These are phyloP conservation scores for Drosophila nigrodunni DNA, from an alignment of 1,140 invertebrate genomes.

Conservation along the genomic window DNA sequence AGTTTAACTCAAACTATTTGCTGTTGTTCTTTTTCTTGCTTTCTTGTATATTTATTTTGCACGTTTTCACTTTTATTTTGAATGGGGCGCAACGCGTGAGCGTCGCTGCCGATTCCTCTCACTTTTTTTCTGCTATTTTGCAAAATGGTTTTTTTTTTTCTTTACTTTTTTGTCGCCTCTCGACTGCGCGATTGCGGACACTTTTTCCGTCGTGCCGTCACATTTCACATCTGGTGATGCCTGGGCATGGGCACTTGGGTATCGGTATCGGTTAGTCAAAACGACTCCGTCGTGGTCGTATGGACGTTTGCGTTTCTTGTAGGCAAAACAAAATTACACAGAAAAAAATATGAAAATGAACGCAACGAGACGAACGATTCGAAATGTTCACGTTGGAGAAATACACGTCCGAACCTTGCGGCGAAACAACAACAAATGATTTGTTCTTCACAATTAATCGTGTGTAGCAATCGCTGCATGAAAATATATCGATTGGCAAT, in stretches of 20 bases:
- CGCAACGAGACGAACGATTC: constrained; percentile 39
- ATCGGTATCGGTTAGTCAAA: constrained; percentile 40
- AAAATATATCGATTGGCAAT: constrained; percentile 4
- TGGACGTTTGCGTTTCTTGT: constrained; percentile 35
- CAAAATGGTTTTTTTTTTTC: constrained; percentile 18
- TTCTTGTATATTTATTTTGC: constrained; percentile 58
- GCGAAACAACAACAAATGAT: constrained; percentile 54
- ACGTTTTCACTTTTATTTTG: constrained; percentile 81
- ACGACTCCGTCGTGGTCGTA: constrained; percentile 36
- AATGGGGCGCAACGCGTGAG: constrained; percentile 47
- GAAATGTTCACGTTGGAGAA: constrained; percentile 18
- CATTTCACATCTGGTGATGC: constrained; percentile 48
- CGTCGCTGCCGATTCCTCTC: constrained; percentile 53
- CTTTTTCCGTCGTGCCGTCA: constrained; percentile 46
- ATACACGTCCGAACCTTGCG: constrained; percentile 45
- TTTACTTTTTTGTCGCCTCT: constrained; percentile 29
- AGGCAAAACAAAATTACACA: constrained; percentile 54
- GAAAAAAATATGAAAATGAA: constrained; percentile 46
- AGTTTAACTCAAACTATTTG: constrained; percentile 25
- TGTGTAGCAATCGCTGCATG: not conserved
- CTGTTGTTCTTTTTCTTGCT: constrained; percentile 48
- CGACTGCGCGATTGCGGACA: constrained; percentile 46
- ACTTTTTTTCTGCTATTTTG: constrained; percentile 41
- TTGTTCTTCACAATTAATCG: constrained; percentile 16
- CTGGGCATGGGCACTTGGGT: constrained; percentile 31